Evolutionary conservation across 2,888 invertebrate genomes (phyloP).

Genomic region (Dasypogon diadema): DNA sequence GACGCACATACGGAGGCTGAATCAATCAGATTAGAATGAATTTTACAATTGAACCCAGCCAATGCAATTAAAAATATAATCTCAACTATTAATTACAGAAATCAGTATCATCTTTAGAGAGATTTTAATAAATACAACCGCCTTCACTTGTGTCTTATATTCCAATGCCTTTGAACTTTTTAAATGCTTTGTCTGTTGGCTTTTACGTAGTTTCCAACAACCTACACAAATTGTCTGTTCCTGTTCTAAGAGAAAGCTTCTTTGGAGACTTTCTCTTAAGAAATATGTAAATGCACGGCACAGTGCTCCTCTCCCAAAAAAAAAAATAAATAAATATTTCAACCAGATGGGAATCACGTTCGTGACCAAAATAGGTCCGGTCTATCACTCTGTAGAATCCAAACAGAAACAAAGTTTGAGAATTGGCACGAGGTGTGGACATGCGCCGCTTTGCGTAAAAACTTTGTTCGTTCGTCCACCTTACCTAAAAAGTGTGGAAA

Average conservation of each 20-base stretch:
- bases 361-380: conserved; percentile 55
- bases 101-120: no score
- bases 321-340: conserved; percentile 21
- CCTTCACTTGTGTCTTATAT: no score
- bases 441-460: conserved; percentile 26
- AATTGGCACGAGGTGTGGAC: conserved; percentile 35
- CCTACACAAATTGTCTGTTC: neutral
- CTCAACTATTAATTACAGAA: no score
- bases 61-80: no score
- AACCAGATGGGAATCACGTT: conserved; percentile 47
- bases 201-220: neutral
- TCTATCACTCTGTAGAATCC: conserved; percentile 37
- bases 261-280: conserved; percentile 26
- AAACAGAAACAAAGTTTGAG: conserved; percentile 36
- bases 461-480: conserved; percentile 23
- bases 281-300: neutral
- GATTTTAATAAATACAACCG: no score
- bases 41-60: no score
- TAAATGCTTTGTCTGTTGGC: neutral
- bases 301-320: neutral
- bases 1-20: no score
- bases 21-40: no score
- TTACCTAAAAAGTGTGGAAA: neutral
- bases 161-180: neutral
- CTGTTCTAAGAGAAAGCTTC: conserved; percentile 15